Conservation (phyloP, 2,888 invertebrate species). For the Marronus borbonicus region DNA sequence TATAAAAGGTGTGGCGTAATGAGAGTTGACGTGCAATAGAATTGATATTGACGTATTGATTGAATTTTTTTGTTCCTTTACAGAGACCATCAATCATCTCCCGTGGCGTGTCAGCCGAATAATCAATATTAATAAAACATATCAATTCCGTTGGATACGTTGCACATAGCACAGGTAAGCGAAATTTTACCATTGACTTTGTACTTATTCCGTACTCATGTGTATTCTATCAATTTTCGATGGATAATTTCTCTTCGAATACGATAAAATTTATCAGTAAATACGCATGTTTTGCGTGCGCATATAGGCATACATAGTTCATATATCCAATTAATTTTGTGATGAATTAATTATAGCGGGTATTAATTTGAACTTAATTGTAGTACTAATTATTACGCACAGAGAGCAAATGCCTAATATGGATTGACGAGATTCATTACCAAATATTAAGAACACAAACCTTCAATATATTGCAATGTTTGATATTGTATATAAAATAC, state of each 20-base stretch:
- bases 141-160: slow-evolving; percentile 6
- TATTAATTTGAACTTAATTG: not conserved
- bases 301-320: not conserved
- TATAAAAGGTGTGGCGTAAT: not conserved
- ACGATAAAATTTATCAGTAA: not conserved
- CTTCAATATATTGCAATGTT: too few species aligned
- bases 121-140: slow-evolving; percentile 37
- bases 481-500: too few species aligned
- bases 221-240: not conserved
- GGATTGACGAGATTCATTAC: too few species aligned
- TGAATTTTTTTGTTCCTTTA: slow-evolving; percentile 20
- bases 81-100: slow-evolving; percentile 16
- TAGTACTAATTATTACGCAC: too few species aligned
- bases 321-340: not conserved
- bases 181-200: not conserved
- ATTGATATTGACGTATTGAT: slow-evolving; percentile 14
- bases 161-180: not conserved
- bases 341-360: not conserved
- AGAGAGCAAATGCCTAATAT: too few species aligned
- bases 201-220: not conserved
- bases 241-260: not conserved
- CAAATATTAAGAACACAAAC: too few species aligned
- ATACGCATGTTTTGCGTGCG: not conserved
- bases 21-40: slow-evolving; percentile 16
- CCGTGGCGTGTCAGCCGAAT: not conserved